Base-by-base conservation (phyloP, 2,113 vertebrate species). In the Butorides virescens region DNA sequence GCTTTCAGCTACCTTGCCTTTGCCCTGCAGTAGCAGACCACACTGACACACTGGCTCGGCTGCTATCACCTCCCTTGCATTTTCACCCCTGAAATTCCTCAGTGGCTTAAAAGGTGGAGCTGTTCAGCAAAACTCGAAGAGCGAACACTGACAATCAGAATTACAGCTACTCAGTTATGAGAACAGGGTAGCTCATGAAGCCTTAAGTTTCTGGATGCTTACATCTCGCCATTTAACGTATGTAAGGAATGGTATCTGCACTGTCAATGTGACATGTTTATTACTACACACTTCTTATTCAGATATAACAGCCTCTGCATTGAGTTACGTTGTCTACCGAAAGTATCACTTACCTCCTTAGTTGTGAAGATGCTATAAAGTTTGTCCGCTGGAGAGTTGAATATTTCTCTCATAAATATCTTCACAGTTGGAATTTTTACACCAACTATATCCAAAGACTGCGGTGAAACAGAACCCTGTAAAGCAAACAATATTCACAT, bases 401-500 rank as follows among this genome's bases (percentile, higher is more conserved):
- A 98, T 18, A 83, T 46, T 67, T 97, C 97, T 5, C 78, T 97
- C 97, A 98, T 91, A 8, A 91, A n/a, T 80, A 98, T 89, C 62
- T 88, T 97, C 73, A 97, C 96, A 10, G 97, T 98, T 71, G 98
- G 98, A 77, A 98, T 98, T 95, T 94, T 97, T 10, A 98, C 96
- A 68, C 97, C 97, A 63, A 97, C 22, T 26, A 20, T 42, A 61
- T 73, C 93, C 36, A 61, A 42, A 46, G 82, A 25, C 42, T 88
- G 84, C 16, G 95, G 27, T 49, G 90, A 68, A 44, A 90, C 81
- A 27, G 87, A 91, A 13, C 85, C 94, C 97, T 98, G 91, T 49
- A 83, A 61, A 87, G 75, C 30, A 83, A 65, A 76, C 15, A 15
- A n/a, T 0, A 63, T 1, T 37, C 9, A 34, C 0, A 1, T 11